Percentiles rank a stretch among this genome's conserved stretches.
These are phyloP conservation scores for Myodes glareolus DNA, from an alignment of 2,113 vertebrate genomes.

Conservation along the genomic window DNA sequence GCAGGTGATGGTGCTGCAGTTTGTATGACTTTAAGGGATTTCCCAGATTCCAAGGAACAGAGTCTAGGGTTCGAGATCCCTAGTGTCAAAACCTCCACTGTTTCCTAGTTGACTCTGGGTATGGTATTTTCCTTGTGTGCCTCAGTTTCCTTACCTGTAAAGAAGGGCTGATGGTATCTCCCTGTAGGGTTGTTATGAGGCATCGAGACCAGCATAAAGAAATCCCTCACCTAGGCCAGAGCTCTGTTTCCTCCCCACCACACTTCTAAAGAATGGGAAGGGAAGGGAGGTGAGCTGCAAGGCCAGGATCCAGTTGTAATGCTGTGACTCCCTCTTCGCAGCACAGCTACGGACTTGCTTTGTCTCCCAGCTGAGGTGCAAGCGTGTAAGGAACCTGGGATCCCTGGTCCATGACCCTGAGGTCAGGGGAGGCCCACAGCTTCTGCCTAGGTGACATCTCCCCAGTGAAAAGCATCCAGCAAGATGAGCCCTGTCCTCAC, in stretches of 20 bases:
- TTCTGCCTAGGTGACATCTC: background rate
- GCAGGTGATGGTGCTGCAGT: rapidly evolving
- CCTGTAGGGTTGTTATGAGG: background rate
- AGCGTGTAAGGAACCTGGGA: background rate
- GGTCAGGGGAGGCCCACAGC: too few species aligned
- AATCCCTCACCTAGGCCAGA: rapidly evolving
- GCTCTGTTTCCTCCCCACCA: background rate
- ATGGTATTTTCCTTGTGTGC: background rate
- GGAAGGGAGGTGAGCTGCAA: too few species aligned
- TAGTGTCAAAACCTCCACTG: background rate
- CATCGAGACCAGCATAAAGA: background rate
- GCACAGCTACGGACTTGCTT: background rate
- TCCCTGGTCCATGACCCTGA: background rate
- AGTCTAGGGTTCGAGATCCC: background rate
- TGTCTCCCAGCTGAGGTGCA: background rate
- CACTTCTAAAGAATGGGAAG: background rate
- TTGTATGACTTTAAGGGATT: too few species aligned
- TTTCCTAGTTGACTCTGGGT: background rate
- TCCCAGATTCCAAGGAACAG: background rate
- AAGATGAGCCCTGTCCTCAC: background rate
- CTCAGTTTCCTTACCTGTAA: background rate
- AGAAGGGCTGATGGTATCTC: rapidly evolving
- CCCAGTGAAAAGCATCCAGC: too few species aligned
- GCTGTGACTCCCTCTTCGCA: background rate
- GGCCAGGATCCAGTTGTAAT: background rate